Evolutionary conservation across 2,797 vertebrate species (phyloP), one percentile per base, ranked within the genome.

Genomic region (Fistularia commersonii): DNA sequence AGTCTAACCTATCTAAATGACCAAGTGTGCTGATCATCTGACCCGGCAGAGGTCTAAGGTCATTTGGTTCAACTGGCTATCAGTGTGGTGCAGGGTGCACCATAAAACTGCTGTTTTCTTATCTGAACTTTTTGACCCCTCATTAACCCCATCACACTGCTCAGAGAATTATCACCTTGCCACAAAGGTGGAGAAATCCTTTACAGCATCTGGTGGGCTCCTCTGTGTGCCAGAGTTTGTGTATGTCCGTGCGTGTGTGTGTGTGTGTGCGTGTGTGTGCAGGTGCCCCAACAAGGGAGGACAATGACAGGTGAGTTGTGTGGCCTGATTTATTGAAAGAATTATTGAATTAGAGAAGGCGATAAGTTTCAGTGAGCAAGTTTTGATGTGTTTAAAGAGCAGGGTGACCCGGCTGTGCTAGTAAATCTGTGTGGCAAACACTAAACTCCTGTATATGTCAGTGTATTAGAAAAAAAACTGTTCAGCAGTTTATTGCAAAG

Each of bases 81-180:
- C 87, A 83, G 80, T 4, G 23, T 0, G 50, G 54, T 69, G 76
- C 81, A 85, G 82, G 71, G 67, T 58, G 70, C 66, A 54, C 71
- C 62, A 50, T 81, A 73, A 80, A 85, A 70, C 57, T 15, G 56
- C 57, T 72, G 66, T 75, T 72, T 23, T 75, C 76, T 82, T 82
- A 82, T 85, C 76, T 60, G 58, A 65, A 79, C 76, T 61, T 76
- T 83, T 82, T 88, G 83, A 86, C 87, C 85, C 76, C 85, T 82
- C 82, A 87, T 87, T 88, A 88, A 86, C 76, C 82, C 57, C 50
- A 31, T 61, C 52, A n/a, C 48, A 11, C 69, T 1, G 53, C 51
- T 13, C 14, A 3, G 58, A 80, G 74, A 87, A 57, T 78, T 64
- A 85, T 84, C 79, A 51, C 78, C 80, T 23, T 67, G 77, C 65